Conservation (phyloP, 30 jellyfish, hydroid and myxozoan genomes). For the Catostylus mosaicus region DNA sequence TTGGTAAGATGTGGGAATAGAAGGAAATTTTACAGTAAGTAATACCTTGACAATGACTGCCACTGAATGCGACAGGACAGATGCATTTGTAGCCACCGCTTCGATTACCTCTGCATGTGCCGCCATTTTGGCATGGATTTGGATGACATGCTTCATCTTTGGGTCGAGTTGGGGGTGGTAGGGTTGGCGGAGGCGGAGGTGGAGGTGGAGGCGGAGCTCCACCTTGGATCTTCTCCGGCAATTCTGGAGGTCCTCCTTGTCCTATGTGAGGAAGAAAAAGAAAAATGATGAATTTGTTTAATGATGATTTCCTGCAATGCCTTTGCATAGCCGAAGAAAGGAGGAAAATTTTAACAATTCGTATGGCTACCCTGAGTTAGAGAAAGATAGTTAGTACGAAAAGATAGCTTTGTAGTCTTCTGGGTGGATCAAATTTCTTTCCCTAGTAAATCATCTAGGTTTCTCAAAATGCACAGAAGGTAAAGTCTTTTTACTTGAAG, state of each 20-base stretch:
- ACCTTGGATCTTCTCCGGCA: constrained; percentile 20
- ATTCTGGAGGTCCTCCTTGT: constrained; percentile 46
- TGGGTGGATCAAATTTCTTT: no score
- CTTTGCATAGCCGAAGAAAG: no score
- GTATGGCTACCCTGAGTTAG: no score
- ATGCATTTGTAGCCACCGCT: constrained; percentile 80
- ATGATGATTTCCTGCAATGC: no score
- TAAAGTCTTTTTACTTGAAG: no score
- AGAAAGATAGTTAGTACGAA: no score
- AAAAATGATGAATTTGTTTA: not conserved
- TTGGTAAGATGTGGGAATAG: no score
- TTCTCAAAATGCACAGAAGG: no score
- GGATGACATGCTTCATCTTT: constrained; percentile 88
- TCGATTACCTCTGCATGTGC: constrained; percentile 72
- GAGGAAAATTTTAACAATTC: no score
- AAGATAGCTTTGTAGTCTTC: no score
- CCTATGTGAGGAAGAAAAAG: not conserved
- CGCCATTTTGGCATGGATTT: constrained; percentile 97
- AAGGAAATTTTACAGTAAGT: not conserved
- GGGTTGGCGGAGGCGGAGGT: constrained; percentile 32
- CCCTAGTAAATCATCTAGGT: no score
- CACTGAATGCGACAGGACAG: constrained; percentile 83
- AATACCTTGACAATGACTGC: constrained; percentile 92
- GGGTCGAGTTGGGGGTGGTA: constrained; percentile 19
- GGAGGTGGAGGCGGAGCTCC: constrained; percentile 38